phyloP scores from a whole-genome alignment of 1,140 invertebrate genomes.

The Ceratina calcarata region DNA sequence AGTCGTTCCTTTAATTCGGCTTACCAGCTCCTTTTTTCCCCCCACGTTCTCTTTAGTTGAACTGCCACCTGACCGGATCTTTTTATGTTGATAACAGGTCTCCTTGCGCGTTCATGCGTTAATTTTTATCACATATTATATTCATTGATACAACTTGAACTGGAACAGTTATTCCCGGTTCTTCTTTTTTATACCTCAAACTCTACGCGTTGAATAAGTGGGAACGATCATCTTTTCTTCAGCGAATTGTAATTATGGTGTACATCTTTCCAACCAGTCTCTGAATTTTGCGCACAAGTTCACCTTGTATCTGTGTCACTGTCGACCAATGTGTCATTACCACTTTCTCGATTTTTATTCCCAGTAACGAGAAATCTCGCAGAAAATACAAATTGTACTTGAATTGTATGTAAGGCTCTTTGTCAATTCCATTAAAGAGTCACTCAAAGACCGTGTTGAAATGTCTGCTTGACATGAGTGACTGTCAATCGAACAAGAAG shows the following conservation, averaged over 20 bases:
- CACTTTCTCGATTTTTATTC: not conserved
- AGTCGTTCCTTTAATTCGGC: constrained; percentile 79
- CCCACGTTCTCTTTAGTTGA: constrained; percentile 25
- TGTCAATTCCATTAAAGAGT: constrained; percentile 6
- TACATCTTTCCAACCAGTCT: too few relatives aligned
- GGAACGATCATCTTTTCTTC: too few relatives aligned
- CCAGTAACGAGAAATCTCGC: not conserved
- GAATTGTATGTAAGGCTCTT: not conserved
- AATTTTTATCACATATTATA: constrained; percentile 7
- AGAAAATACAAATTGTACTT: not conserved
- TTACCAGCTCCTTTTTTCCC: constrained; percentile 57
- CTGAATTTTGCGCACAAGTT: too few relatives aligned
- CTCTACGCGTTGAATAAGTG: too few relatives aligned
- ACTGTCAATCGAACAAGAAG: constrained; percentile 44
- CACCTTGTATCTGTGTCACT: not conserved
- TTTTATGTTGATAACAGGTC: constrained; percentile 45
- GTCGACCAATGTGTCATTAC: not conserved
- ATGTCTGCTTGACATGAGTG: not conserved
- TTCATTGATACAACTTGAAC: constrained; percentile 15
- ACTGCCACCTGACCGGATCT: constrained; percentile 51
- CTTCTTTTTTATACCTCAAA: too few relatives aligned
- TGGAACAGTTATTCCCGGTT: not conserved
- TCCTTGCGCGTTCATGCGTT: constrained; percentile 28
- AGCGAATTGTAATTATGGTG: too few relatives aligned
- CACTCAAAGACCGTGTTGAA: not conserved